Evolutionary conservation across 2,113 vertebrate species (phyloP).

Genomic region (Noctilio leporinus): DNA sequence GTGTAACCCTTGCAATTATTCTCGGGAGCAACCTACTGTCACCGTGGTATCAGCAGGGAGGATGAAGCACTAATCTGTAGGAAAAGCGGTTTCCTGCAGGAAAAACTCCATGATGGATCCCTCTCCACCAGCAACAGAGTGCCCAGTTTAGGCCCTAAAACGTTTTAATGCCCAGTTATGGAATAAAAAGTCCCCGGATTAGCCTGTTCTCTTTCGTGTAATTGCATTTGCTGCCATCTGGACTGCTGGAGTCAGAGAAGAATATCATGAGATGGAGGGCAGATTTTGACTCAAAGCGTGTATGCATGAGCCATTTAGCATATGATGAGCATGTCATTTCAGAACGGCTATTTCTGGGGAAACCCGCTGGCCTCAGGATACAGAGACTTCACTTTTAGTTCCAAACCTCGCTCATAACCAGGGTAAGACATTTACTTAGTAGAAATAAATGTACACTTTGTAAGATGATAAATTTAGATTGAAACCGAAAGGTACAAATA

Average conservation of each 20-base stretch:
- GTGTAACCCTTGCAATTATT: constrained; percentile 16
- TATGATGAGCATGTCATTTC: neutral
- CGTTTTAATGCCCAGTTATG: neutral
- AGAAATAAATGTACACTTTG: constrained; percentile 3
- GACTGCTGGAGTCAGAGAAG: neutral
- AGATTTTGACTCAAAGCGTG: neutral
- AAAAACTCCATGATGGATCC: neutral
- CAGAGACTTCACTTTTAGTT: constrained; percentile 7
- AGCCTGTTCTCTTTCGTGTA: constrained; percentile 5
- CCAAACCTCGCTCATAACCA: neutral
- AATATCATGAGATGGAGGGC: neutral
- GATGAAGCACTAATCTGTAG: neutral
- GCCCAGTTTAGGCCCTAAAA: neutral
- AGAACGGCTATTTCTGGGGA: constrained; percentile 2
- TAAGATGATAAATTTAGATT: neutral
- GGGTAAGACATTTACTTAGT: neutral
- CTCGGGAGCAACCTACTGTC: neutral
- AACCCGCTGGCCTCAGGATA: neutral
- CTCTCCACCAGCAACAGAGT: neutral
- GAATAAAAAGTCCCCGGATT: neutral
- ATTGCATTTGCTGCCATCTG: constrained; percentile 19
- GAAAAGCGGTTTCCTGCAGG: neutral
- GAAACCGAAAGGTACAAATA: constrained; percentile 3
- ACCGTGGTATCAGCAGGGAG: neutral
- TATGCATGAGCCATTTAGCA: neutral